Evolutionary conservation across 2,797 vertebrate species (phyloP), one percentile per base, ranked within the genome.

Genomic region (Lycodopsis pacificus): DNA sequence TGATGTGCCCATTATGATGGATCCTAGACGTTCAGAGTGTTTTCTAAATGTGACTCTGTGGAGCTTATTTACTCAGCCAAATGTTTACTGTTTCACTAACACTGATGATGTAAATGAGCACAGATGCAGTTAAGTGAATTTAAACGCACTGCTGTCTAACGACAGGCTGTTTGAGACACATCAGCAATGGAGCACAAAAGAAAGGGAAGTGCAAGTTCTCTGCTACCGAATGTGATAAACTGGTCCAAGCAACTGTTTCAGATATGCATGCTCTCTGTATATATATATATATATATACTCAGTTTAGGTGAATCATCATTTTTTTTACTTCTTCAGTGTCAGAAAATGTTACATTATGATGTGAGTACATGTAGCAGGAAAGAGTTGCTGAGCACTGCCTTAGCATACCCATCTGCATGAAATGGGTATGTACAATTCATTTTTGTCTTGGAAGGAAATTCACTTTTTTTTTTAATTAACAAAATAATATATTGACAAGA

Each of bases 111-210:
- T 65, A 76, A 88, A 78, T 70, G 66, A 77, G 64, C 74, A 34
- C 64, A 79, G 77, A 76, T 77, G 76, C 59, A 63, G 66, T 81
- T 81, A 79, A 84, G 75, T 72, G 73, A 81, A 73, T 86, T 81
- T 81, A 76, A 82, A 81, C 76, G 56, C 69, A 48, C 68, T n/a
- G 44, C 63, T 0, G 25, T 56, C 73, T 58, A 71, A 71, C 65
- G 49, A 44, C 14, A 53, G 12, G 49, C 65, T 9, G 30, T 71
- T 64, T 65, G 32, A 78, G 46, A 83, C 76, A 70, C 61, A 68
- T 76, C 38, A 74, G 67, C 62, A 66, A 30, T 30, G 49, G 42
- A 80, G 82, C 51, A 70, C 59, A 77, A 34, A 30, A 36, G 20
- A 44, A 54, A 27, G 51, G 5, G 12, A 71, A 59, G 59, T 62